These are phyloP conservation scores for Lycopodina hypogea DNA, from an alignment of 37 sponge, comb jelly and placozoan species.

Conservation along the genomic window DNA sequence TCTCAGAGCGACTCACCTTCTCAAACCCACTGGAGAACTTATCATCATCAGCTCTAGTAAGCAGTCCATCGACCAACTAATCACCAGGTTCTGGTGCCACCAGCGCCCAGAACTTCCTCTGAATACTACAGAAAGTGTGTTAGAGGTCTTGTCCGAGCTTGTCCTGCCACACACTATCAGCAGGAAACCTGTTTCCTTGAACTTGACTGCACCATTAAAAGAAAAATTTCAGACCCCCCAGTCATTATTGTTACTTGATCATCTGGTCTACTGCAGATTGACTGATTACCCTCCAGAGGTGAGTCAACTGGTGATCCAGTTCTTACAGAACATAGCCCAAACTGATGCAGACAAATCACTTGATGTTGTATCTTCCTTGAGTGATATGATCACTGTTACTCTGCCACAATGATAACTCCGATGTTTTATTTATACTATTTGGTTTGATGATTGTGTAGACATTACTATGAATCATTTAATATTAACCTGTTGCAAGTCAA, in stretches of 20 bases:
- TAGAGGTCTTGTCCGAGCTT: constrained; percentile 1
- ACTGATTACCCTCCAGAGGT: constrained; percentile 26
- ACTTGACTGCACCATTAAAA: constrained; percentile 9
- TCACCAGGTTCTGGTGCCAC: constrained; percentile 37
- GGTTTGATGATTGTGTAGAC: no score
- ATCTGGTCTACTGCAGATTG: constrained; percentile 14
- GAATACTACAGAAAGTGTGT: constrained; percentile 16
- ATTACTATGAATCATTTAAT: no score
- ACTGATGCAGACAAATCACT: background rate
- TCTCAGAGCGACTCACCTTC: constrained; percentile 2
- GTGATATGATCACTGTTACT: constrained; percentile 32
- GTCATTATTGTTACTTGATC: constrained; percentile 17
- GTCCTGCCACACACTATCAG: background rate
- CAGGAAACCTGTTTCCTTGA: constrained; percentile 12
- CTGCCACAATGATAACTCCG: background rate
- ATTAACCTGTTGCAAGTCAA: no score
- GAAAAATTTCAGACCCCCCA: constrained; percentile 27
- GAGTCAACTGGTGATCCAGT: constrained; percentile 5
- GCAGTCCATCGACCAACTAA: constrained; percentile 35
- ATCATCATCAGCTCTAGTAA: constrained; percentile 29
- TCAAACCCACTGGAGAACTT: constrained; percentile 34
- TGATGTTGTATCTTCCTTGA: background rate
- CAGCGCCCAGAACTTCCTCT: constrained; percentile 15
- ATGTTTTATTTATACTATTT: no score
- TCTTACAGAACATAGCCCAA: constrained; percentile 5